Evolutionary conservation across 2,797 vertebrate genomes (phyloP), one percentile per base, ranked within the genome.

Genomic region (Melanotaenia boesemani): DNA sequence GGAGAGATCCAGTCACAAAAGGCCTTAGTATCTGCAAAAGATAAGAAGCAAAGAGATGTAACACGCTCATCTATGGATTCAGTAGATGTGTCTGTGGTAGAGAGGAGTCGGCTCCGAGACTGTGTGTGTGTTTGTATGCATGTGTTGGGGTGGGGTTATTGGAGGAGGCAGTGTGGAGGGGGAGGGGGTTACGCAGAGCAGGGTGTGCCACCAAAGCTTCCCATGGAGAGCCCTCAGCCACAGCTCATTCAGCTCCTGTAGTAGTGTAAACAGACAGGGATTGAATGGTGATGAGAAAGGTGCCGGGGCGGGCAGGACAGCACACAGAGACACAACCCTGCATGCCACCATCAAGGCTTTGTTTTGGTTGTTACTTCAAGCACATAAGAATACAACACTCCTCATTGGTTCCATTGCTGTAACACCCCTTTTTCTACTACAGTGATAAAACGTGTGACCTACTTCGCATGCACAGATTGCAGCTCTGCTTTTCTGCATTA

Each of bases 241-340:
- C 58, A 75, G 76, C 84, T 89, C 93, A 94, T 94, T 95, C 92
- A 94, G 88, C 84, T 82, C 68, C 82, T 76, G 86, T 88, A 90
- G 91, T 84, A 93, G 93, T 93, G 94, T 95, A 94, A 95, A 94
- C 95, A 94, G 83, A 91, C 94, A 92, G 87, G 92, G 93, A 94
- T 94, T 95, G 92, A 94, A 92, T 94, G 92, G 87, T 89, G 91
- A 93, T 91, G 90, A 89, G 92, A 90, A 89, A 92, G 92, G 89
- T 88, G 92, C 88, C 83, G 88, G 81, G 86, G 83, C 1, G 77
- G 87, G 83, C 81, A 77, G 89, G 80, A 60, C 86, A 59, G 78
- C 70, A 70, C 69, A 69, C 83, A 77, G 82, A 81, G 82, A 85
- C 73, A 70, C 68, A 66, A 70, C 78, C 76, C 83, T 48, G 85